These are phyloP conservation scores for Sebastes itinus DNA, from an alignment of 2,797 vertebrate genomes.

Conservation along the genomic window DNA sequence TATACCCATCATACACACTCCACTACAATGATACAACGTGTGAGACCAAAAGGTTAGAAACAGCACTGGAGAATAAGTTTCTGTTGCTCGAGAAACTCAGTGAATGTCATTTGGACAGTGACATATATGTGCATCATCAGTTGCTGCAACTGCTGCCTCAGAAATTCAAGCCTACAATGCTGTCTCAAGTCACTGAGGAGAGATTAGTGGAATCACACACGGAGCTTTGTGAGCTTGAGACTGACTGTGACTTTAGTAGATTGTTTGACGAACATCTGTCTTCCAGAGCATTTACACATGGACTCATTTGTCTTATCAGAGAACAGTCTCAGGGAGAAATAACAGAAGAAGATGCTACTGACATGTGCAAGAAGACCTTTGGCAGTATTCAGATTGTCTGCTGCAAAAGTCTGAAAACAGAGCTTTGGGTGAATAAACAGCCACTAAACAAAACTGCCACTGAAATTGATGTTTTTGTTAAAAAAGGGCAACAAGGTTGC, in stretches of 20 bases:
- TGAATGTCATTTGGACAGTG: slow-evolving; percentile 46
- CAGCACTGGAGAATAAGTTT: slow-evolving; percentile 60
- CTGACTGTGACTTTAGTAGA: slow-evolving; percentile 72
- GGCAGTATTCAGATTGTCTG: slow-evolving; percentile 83
- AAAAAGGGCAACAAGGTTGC: slow-evolving; percentile 35
- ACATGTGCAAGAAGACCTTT: slow-evolving; percentile 71
- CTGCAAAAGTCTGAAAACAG: slow-evolving; percentile 75
- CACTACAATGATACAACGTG: slow-evolving; percentile 82
- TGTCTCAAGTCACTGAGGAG: slow-evolving; percentile 77
- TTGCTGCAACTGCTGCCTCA: slow-evolving; percentile 78
- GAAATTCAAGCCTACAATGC: slow-evolving; percentile 65
- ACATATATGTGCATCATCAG: slow-evolving; percentile 54
- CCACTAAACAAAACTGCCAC: slow-evolving; percentile 69
- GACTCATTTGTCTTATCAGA: slow-evolving; percentile 83
- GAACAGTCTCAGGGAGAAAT: slow-evolving; percentile 67
- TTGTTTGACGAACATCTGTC: slow-evolving; percentile 77
- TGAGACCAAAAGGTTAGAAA: slow-evolving; percentile 51
- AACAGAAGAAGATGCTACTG: slow-evolving; percentile 43
- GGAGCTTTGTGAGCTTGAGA: slow-evolving; percentile 63
- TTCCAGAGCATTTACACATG: slow-evolving; percentile 76
- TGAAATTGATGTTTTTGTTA: slow-evolving; percentile 65
- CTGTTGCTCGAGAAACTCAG: slow-evolving; percentile 77
- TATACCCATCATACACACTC: slow-evolving; percentile 77
- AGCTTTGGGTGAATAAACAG: slow-evolving; percentile 65
- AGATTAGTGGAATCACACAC: slow-evolving; percentile 62